Base-by-base conservation (phyloP, 1,140 invertebrate genomes). In the Watersipora subatra region DNA sequence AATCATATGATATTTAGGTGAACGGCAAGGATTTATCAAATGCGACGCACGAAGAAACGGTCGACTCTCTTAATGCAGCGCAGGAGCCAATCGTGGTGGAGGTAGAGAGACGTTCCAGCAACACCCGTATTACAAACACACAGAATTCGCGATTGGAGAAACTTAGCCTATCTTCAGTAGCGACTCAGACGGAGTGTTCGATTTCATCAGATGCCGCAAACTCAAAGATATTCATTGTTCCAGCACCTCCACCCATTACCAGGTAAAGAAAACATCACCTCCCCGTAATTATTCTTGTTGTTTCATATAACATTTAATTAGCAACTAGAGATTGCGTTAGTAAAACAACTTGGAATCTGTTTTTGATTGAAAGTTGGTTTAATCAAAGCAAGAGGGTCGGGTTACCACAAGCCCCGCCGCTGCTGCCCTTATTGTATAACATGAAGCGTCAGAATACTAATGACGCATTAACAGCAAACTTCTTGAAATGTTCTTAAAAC, bases 81-180 rank as follows among this genome's bases (percentile, higher is more conserved):
- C 81, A 86, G 70, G 87, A 88, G 74, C 87, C 86, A 61, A 87
- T 88, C 70, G 82, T 87, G 65, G 86, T 88, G 28, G 86, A 88
- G 77, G 85, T 88, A 25, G 78, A 87, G 30, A 81, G 87, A 62
- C 81, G 85, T 28, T 73, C 65, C 73, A 70, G 58, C n/a, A 19
- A 25, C 58, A 30, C 61, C 7, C 12, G 30, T 22, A 20, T 22
- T 29, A 29, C 59, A 55, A 27, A n/a, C 65, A 2, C 2, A 25
- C 20, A 19, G 20, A 29, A 22, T 22, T 17, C 24, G 63, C 64
- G 19, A 3, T 24, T 22, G 22, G 27, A 2, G 19, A 26, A 24
- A 2, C 28, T 17, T 12, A 12, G 3, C 17, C 3, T 28, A 58
- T n/a, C n/a, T 22, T 19, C 63, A 24, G 64, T 62, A 26, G 57